These are phyloP conservation scores for Oncorhynchus mykiss DNA, from an alignment of 2,113 vertebrate species.

Conservation along the genomic window DNA sequence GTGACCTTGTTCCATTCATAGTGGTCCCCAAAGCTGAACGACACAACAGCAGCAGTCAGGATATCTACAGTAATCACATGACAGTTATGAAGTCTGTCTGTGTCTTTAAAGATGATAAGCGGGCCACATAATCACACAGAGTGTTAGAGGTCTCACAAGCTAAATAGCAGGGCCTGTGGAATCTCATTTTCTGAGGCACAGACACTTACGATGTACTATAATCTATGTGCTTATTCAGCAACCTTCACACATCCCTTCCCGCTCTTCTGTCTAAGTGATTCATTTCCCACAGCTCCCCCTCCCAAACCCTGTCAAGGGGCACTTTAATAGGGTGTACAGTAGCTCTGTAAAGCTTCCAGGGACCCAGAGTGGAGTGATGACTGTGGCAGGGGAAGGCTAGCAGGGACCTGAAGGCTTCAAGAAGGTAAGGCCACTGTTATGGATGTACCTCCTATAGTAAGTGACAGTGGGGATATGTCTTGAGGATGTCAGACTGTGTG, in stretches of 20 bases:
- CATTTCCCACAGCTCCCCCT: background rate
- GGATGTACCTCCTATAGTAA: too few relatives aligned
- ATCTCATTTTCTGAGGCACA: background rate
- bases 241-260: background rate
- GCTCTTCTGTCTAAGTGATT: constrained; percentile 5
- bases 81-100: background rate
- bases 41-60: constrained; percentile 3
- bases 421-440: background rate
- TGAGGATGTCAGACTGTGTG: too few relatives aligned
- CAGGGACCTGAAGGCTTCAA: background rate
- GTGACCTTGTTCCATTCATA: constrained; percentile 99
- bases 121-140: background rate
- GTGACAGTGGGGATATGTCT: too few relatives aligned
- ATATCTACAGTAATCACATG: background rate
- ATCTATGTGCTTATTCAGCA: constrained; percentile 2
- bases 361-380: background rate
- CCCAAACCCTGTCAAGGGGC: background rate
- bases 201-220: background rate
- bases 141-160: background rate
- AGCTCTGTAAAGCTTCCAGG: background rate
- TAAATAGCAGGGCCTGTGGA: background rate
- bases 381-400: background rate
- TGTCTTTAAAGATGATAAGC: background rate
- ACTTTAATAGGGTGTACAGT: background rate
- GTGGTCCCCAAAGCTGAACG: constrained; percentile 87